A percentile compares a stretch with the other conserved stretches of the same genome.
phyloP scores from a whole-genome alignment of 2,888 invertebrate species.

The Bombylius major region DNA sequence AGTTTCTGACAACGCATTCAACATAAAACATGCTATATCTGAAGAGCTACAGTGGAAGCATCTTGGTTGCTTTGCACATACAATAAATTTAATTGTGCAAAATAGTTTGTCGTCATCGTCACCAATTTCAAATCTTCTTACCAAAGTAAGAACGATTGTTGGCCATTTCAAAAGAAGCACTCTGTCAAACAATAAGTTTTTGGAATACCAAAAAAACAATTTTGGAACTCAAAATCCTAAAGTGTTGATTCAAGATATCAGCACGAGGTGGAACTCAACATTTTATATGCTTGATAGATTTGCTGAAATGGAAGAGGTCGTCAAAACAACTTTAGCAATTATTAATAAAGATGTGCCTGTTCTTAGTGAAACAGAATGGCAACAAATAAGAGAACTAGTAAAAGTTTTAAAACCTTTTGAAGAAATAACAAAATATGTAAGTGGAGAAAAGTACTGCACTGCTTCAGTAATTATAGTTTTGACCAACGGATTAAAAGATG shows the following conservation, averaged over 20 bases:
- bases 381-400: slow-evolving; percentile 11
- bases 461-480: slow-evolving; percentile 16
- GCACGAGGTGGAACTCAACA: not conserved
- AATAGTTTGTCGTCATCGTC: not conserved
- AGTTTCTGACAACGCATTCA: slow-evolving; percentile 16
- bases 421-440: slow-evolving; percentile 15
- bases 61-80: slow-evolving; percentile 16
- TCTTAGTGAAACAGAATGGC: slow-evolving; percentile 14
- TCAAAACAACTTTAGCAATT: not conserved
- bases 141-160: not conserved
- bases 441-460: slow-evolving; percentile 16
- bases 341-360: not conserved
- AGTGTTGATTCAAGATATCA: not conserved
- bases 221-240: not conserved
- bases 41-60: slow-evolving; percentile 14
- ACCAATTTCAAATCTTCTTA: not conserved
- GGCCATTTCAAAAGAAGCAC: slow-evolving; percentile 19
- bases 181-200: slow-evolving; percentile 19
- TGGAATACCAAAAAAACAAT: slow-evolving; percentile 16
- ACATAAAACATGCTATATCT: slow-evolving; percentile 12
- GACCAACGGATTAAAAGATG: slow-evolving; percentile 13
- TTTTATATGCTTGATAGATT: slow-evolving; percentile 1
- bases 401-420: slow-evolving; percentile 17
- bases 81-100: slow-evolving; percentile 14
- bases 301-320: not conserved